phyloP scores from a whole-genome alignment of 2,888 invertebrate genomes.

The Athalia cordata region DNA sequence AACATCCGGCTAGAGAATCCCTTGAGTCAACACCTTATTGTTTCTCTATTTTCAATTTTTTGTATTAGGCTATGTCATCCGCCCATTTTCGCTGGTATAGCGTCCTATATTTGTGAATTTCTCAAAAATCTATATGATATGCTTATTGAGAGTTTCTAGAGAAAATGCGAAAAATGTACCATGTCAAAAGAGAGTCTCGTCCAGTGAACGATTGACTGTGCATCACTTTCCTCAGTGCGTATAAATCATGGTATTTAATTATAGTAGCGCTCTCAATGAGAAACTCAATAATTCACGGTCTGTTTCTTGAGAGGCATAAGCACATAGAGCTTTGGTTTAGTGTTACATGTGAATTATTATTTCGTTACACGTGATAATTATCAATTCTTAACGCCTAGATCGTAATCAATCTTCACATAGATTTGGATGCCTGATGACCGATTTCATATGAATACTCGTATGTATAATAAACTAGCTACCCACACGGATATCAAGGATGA shows the following conservation, averaged over 20 bases:
- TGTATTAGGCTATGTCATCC: background rate
- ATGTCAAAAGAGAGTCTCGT: background rate
- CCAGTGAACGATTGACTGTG: conserved; percentile 26
- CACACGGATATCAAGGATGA: background rate
- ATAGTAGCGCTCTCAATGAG: conserved; percentile 19
- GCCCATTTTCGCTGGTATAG: too few relatives aligned
- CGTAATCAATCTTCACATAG: conserved; percentile 24
- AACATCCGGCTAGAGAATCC: background rate
- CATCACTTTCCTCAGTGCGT: background rate
- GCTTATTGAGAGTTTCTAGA: background rate
- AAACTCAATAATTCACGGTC: conserved; percentile 33
- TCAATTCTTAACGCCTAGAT: conserved; percentile 41
- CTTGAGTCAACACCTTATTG: conserved; percentile 19
- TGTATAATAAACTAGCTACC: background rate
- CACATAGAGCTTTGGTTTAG: background rate
- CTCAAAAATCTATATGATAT: background rate
- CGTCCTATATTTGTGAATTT: background rate
- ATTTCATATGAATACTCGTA: background rate
- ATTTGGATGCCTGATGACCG: background rate
- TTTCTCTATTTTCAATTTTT: background rate
- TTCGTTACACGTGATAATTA: conserved; percentile 37
- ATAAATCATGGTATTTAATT: conserved; percentile 40
- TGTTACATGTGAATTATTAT: conserved; percentile 24
- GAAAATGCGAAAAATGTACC: background rate
- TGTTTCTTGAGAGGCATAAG: conserved; percentile 6